These are phyloP conservation scores for Lutjanus campechanus DNA, from an alignment of 2,797 vertebrate species.

Conservation along the genomic window DNA sequence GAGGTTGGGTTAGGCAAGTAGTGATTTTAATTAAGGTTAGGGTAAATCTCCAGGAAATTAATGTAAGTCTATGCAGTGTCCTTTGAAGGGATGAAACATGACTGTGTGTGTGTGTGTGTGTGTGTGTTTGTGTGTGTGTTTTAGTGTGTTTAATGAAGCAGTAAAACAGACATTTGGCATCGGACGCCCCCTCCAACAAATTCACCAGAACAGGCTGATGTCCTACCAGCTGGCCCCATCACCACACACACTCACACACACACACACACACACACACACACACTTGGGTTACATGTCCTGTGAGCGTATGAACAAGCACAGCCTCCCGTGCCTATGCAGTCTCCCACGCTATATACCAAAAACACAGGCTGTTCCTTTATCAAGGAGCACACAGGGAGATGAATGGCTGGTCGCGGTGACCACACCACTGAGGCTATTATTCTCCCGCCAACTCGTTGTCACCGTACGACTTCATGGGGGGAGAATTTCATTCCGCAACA, in stretches of 20 bases:
- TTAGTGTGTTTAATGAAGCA: conserved; percentile 55
- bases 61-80: too few species aligned
- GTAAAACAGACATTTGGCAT: conserved; percentile 48
- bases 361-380: conserved; percentile 37
- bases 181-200: conserved; percentile 44
- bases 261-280: conserved; percentile 9
- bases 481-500: conserved; percentile 30
- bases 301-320: conserved; percentile 16
- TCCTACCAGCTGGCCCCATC: conserved; percentile 61
- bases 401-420: conserved; percentile 58
- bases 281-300: neutral
- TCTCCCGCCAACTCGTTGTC: conserved; percentile 33
- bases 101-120: conserved; percentile 13
- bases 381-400: conserved; percentile 51
- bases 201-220: conserved; percentile 53
- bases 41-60: too few species aligned
- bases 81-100: neutral
- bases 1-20: too few species aligned
- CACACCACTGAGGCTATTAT: conserved; percentile 35
- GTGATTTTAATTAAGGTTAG: too few species aligned
- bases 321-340: conserved; percentile 17
- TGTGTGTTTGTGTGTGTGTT: conserved; percentile 28
- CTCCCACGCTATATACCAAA: conserved; percentile 2
- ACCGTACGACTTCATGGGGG: neutral
- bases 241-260: neutral